Conservation (phyloP, 2,113 vertebrate species). For the Mirounga angustirostris region DNA sequence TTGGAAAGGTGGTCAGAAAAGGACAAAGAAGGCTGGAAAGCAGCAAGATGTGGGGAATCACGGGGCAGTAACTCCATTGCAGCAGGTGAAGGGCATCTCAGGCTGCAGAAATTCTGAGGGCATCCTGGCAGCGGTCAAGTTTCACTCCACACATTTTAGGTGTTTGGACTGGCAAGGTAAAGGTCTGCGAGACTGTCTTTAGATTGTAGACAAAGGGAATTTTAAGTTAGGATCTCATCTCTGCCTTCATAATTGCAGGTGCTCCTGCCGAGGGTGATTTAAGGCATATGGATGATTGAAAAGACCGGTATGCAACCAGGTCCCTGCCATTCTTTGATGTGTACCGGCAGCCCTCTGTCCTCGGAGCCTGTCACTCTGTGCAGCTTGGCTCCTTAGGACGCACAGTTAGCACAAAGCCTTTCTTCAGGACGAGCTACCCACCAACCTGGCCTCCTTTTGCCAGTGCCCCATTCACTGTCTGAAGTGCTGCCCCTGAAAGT, state of each 20-base stretch:
- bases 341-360: neutral
- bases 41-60: fast-evolving
- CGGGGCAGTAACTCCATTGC: fast-evolving
- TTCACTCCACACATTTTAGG: neutral
- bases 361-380: neutral
- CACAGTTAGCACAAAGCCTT: neutral
- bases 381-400: neutral
- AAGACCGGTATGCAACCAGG: neutral
- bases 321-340: neutral
- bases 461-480: neutral
- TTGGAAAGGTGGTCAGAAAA: slow-evolving; percentile 29
- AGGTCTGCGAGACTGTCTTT: neutral
- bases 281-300: neutral
- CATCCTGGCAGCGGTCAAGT: fast-evolving
- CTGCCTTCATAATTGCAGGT: neutral
- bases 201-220: neutral
- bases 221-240: neutral
- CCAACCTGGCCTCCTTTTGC: neutral
- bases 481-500: neutral
- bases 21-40: slow-evolving; percentile 55
- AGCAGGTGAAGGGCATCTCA: fast-evolving
- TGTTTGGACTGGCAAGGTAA: neutral
- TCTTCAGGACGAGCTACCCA: neutral
- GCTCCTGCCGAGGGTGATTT: neutral
- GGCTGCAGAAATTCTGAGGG: neutral